Evolutionary conservation across 2,113 vertebrate species (phyloP).

Genomic region (Aegithalos caudatus): DNA sequence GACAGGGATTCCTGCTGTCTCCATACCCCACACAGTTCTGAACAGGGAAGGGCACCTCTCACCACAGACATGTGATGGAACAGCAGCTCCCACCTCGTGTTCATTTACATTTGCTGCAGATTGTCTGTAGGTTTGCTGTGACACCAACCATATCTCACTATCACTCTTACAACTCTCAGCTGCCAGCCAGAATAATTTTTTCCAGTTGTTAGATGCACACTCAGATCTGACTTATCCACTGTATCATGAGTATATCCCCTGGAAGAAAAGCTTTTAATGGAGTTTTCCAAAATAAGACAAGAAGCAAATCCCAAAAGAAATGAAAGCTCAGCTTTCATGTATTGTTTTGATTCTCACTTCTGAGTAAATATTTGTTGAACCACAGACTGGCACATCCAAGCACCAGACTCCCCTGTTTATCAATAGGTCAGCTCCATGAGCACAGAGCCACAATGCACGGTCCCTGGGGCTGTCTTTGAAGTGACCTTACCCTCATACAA

Average conservation of each 20-base stretch:
- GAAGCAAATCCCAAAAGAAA: constrained; percentile 47
- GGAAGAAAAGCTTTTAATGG: not conserved
- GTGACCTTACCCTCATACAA: not conserved
- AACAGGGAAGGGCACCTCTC: not conserved
- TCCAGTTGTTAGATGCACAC: not conserved
- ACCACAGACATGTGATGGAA: not conserved
- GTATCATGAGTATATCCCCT: not conserved
- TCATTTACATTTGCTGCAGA: not conserved
- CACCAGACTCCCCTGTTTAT: not conserved
- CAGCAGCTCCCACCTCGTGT: not conserved
- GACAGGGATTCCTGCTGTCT: not conserved
- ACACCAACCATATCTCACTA: not conserved
- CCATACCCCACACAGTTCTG: not conserved
- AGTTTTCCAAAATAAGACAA: constrained; percentile 5
- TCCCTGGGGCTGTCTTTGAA: not conserved
- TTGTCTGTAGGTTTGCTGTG: not conserved
- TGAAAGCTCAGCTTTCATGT: constrained; percentile 21
- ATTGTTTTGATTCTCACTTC: constrained; percentile 47
- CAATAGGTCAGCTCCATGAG: not conserved
- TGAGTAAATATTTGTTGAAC: constrained; percentile 57
- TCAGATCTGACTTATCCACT: not conserved
- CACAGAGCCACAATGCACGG: not conserved
- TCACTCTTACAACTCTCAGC: not conserved
- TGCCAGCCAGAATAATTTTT: not conserved
- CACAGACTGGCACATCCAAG: not conserved